A percentile compares a stretch with the other conserved stretches of the same genome.
phyloP scores from a whole-genome alignment of 1,140 invertebrate species.

The Hermetia illucens region DNA sequence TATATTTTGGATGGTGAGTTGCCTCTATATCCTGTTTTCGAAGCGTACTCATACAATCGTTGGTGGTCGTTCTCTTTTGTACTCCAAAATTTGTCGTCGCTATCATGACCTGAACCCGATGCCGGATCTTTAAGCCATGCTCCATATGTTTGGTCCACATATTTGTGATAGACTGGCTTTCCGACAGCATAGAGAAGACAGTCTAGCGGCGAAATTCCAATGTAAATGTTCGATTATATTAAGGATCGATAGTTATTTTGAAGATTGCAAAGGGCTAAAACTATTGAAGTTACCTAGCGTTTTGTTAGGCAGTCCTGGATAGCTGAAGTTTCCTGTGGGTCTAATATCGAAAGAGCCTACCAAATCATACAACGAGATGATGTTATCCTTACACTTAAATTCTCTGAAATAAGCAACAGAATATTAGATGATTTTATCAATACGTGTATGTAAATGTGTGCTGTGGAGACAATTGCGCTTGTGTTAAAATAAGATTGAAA shows the following conservation, averaged over 20 bases:
- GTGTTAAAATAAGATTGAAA: too few relatives aligned
- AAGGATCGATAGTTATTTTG: too few relatives aligned
- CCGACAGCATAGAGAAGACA: conserved; percentile 80
- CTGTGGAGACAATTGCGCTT: too few relatives aligned
- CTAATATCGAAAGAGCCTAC: conserved; percentile 38
- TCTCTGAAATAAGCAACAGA: conserved; percentile 16
- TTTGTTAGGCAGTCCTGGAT: conserved; percentile 38
- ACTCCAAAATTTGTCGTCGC: conserved; percentile 65
- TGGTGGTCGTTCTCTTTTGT: conserved; percentile 60
- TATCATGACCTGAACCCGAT: conserved; percentile 38
- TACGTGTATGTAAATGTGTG: neutral
- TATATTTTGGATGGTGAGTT: conserved; percentile 32
- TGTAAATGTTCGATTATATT: too few relatives aligned
- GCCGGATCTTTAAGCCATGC: conserved; percentile 75
- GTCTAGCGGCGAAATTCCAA: conserved; percentile 43
- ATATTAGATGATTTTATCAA: conserved; percentile 2
- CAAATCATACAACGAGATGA: conserved; percentile 37
- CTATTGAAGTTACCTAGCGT: conserved; percentile 34
- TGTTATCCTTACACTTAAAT: conserved; percentile 41
- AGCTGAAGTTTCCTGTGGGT: conserved; percentile 38
- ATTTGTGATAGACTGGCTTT: conserved; percentile 77
- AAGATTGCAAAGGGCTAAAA: too few relatives aligned
- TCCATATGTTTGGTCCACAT: conserved; percentile 57
- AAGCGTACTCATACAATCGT: conserved; percentile 60
- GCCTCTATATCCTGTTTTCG: conserved; percentile 52